Evolutionary conservation across 2,113 vertebrate genomes (phyloP), one percentile per base, ranked within the genome.

Genomic region (Craseonycteris thonglongyai): DNA sequence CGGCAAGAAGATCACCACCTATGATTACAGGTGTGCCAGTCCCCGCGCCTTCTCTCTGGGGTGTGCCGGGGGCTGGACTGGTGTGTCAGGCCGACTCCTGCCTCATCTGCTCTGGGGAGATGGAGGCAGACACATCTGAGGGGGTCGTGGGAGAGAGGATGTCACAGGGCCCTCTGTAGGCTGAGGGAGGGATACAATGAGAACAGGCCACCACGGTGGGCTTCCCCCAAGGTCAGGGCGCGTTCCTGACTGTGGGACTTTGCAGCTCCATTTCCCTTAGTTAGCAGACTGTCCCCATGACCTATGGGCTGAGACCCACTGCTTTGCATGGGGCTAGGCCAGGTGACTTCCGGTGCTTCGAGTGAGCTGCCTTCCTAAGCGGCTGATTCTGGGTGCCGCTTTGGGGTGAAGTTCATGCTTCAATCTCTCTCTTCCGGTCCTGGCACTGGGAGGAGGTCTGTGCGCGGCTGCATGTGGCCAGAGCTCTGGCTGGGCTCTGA

Each of bases 1-100:
- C 0, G 99, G 99, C 92, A 99, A 98, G 97, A 99, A 98, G 95
- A 98, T 99, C 91, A 98, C 97, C 97, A 98, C 99, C 0, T 99
- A 99, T 0, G 99, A 99, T 45, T 99, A 99, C 98, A 98, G 99
- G 99, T 98, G 38, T 40, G 91, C 42, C 0, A 1, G 30, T 3
- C n/a, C 47, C 30, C 71, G 49, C 47, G 76, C 21, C 40, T 72
- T 15, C 87, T 68, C 28, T 58, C 47, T 8, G 63, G 1, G 9
- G 87, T 61, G 58, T n/a, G 42, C 30, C 0, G 10, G 26, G 19
- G 85, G 30, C 45, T n/a, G 7, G 58, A 16, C 33, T 74, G 80
- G 6, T 5, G 49, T 89, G 38, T 76, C 28, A 42, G 54, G 54
- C 18, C 33, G 61, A 38, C 38, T 88, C 68, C 21, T 47, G 45